Conservation (phyloP, 2,888 invertebrate genomes). For the Drosophila gaucha region DNA sequence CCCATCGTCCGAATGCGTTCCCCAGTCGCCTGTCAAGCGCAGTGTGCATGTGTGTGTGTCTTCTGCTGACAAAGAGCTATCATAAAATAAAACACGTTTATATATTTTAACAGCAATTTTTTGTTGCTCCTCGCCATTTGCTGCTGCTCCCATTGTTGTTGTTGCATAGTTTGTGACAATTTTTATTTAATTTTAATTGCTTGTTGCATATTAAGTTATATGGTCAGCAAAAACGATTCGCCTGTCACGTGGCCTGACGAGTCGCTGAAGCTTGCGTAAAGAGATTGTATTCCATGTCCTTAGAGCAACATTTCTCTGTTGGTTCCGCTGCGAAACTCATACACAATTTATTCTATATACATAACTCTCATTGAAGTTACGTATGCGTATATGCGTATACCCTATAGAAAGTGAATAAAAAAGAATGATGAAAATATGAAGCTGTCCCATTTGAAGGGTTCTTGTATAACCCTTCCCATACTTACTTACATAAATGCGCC, state of each 20-base stretch:
- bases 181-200: slow-evolving; percentile 77
- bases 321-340: no score
- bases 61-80: slow-evolving; percentile 74
- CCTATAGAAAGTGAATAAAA: no score
- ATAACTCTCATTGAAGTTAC: no score
- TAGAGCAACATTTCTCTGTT: no score
- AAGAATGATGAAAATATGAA: no score
- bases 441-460: no score
- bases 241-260: slow-evolving; percentile 28
- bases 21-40: slow-evolving; percentile 65
- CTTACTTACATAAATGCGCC: no score
- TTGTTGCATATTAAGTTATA: slow-evolving; percentile 74
- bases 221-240: slow-evolving; percentile 56
- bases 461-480: no score
- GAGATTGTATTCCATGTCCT: not conserved
- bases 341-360: not conserved
- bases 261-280: not conserved
- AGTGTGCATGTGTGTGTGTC: slow-evolving; percentile 22
- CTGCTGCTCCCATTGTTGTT: slow-evolving; percentile 39
- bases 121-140: slow-evolving; percentile 28
- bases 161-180: slow-evolving; percentile 67
- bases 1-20: slow-evolving; percentile 21
- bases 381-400: no score
- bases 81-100: slow-evolving; percentile 77
- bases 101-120: slow-evolving; percentile 55